Conservation (phyloP, 2,888 invertebrate species). For the Abrostola triplasia region DNA sequence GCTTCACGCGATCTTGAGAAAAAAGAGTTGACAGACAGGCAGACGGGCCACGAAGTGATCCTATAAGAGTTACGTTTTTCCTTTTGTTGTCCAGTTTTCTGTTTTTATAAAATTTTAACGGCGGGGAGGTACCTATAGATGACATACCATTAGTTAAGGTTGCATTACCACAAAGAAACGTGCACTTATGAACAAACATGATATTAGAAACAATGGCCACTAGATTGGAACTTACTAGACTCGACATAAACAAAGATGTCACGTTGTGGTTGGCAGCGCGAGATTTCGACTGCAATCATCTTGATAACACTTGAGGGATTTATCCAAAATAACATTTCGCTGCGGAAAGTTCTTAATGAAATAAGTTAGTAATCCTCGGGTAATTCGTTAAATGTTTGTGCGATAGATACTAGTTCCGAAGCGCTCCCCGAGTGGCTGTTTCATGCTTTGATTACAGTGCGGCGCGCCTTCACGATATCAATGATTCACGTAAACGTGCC, state of each 20-base stretch:
- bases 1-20: no score
- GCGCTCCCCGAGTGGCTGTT: slow-evolving; percentile 62
- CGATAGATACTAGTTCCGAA: slow-evolving; percentile 72
- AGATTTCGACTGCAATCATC: slow-evolving; percentile 71
- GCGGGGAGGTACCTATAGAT: no score
- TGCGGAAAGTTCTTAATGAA: slow-evolving; percentile 81
- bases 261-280: slow-evolving; percentile 52
- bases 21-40: no score
- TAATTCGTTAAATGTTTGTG: slow-evolving; percentile 81
- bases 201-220: slow-evolving; percentile 8
- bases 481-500: slow-evolving; percentile 55
- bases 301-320: slow-evolving; percentile 77
- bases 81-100: no score
- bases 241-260: slow-evolving; percentile 53
- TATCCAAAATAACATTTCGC: slow-evolving; percentile 79
- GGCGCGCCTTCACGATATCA: slow-evolving; percentile 51
- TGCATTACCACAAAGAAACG: no score
- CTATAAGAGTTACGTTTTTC: no score
- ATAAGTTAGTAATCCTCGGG: slow-evolving; percentile 82
- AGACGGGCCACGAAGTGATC: no score
- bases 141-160: no score
- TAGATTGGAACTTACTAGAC: slow-evolving; percentile 26
- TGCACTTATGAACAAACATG: neutral
- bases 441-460: slow-evolving; percentile 60
- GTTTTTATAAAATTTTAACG: slow-evolving; percentile 3